These are phyloP conservation scores for Etheostoma nigrum DNA, from an alignment of 2,797 vertebrate genomes.

Conservation along the genomic window DNA sequence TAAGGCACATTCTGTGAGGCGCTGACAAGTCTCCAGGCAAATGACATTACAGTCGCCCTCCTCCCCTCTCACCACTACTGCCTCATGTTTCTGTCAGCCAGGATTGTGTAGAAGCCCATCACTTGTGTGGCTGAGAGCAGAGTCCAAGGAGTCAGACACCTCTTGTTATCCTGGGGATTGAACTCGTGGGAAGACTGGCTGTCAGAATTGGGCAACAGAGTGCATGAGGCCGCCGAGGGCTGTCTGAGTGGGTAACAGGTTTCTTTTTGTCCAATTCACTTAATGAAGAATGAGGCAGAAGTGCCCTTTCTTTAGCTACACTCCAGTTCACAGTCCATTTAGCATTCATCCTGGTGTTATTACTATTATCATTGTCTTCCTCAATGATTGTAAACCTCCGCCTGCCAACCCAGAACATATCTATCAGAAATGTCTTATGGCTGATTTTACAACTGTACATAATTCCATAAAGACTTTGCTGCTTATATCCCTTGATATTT, in stretches of 20 bases:
- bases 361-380: neutral
- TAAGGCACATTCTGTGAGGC: slow-evolving; percentile 12
- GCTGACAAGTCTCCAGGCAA: slow-evolving; percentile 49
- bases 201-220: slow-evolving; percentile 28
- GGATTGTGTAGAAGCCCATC: slow-evolving; percentile 58
- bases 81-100: slow-evolving; percentile 70
- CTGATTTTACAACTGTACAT: neutral
- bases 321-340: neutral
- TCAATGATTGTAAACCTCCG: neutral
- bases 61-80: slow-evolving; percentile 29
- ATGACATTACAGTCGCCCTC: slow-evolving; percentile 39
- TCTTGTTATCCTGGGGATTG: slow-evolving; percentile 53
- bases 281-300: neutral
- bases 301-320: neutral
- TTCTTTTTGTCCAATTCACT: slow-evolving; percentile 16
- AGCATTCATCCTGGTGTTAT: neutral
- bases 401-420: neutral
- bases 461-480: slow-evolving; percentile 8
- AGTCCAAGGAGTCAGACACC: slow-evolving; percentile 54
- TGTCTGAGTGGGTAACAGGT: slow-evolving; percentile 7
- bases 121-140: slow-evolving; percentile 41
- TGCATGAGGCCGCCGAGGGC: slow-evolving; percentile 15
- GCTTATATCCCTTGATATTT: neutral
- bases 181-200: slow-evolving; percentile 48
- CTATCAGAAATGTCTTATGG: neutral